Evolutionary conservation across 2,888 invertebrate species (phyloP).

Genomic region (Syrista parreyssii): DNA sequence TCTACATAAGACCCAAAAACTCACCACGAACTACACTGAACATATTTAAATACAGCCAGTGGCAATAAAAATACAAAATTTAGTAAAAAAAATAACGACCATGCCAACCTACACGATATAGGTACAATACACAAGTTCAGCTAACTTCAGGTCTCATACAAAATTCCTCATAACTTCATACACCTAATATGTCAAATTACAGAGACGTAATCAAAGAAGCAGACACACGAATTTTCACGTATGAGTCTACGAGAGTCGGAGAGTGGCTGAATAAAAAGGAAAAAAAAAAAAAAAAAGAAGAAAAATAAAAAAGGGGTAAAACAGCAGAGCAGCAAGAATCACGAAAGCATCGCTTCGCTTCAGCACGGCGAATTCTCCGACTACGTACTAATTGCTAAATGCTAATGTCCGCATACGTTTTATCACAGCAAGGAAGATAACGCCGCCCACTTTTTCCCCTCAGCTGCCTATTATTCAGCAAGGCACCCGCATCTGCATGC

Average conservation of each 20-base stretch:
- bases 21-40: too few species aligned
- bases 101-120: not conserved
- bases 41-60: too few species aligned
- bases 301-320: not conserved
- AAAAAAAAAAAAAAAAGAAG: not conserved
- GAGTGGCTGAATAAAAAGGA: not conserved
- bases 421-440: conserved; percentile 14
- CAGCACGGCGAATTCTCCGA: not conserved
- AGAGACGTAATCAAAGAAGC: not conserved
- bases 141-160: not conserved
- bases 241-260: not conserved
- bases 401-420: conserved; percentile 48
- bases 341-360: not conserved
- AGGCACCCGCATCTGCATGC: not conserved
- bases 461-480: not conserved
- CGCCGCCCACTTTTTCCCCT: conserved; percentile 35
- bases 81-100: too few species aligned
- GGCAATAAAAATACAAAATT: too few species aligned
- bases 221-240: not conserved
- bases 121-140: not conserved
- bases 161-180: not conserved
- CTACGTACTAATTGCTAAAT: conserved; percentile 49
- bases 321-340: not conserved
- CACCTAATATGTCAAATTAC: not conserved
- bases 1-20: too few species aligned